Evolutionary conservation across 2,888 invertebrate species (phyloP), one percentile per base, ranked within the genome.

Genomic region (Trachelus tabidus): DNA sequence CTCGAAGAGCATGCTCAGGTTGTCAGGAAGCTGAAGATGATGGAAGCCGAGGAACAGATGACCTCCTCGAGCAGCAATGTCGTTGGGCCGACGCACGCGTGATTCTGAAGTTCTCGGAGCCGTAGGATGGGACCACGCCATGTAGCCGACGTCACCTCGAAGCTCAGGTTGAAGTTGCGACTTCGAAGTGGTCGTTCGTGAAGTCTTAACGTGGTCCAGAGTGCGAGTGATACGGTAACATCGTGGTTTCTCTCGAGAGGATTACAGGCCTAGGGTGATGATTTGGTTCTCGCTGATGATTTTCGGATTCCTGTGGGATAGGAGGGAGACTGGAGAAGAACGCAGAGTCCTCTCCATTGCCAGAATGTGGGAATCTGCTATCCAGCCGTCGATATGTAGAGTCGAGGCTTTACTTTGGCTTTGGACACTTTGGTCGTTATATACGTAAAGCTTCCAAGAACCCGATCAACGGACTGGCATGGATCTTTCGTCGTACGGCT

Each of bases 1-100:
- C 85, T 92, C 56, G 92, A 92, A 79, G 92, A 92, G 80, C 92
- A 92, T 82, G 92, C 92, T 56, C 92, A 92, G 83, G 91, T 92
- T 33, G 91, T 92, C 40, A 88, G 89, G 76, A 90, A 91, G 82
- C 84, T 92, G 81, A 92, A 92, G 82, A 90, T 91, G 82, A 91
- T 92, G 89, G 92, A 92, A 76, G 90, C 89, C 15, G 89, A 89
- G 79, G 89, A 89, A 74, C 87, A 88, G 74, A 83, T 87, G 12
- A 85, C 85, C 76, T 77, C 81, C 74, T 79, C 83, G 80, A 84
- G 82, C 82, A 78, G 81, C 33, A 78, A 79, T 35, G 87, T 88
- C 30, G 83, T 87, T n/a, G 86, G 82, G 37, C 83, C 85, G 33
- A 87, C 87, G 77, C 88, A 88, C 81, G 89, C 89, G 88, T 89